phyloP scores from a whole-genome alignment of 2,113 vertebrate genomes.

The Indicator maculatus region DNA sequence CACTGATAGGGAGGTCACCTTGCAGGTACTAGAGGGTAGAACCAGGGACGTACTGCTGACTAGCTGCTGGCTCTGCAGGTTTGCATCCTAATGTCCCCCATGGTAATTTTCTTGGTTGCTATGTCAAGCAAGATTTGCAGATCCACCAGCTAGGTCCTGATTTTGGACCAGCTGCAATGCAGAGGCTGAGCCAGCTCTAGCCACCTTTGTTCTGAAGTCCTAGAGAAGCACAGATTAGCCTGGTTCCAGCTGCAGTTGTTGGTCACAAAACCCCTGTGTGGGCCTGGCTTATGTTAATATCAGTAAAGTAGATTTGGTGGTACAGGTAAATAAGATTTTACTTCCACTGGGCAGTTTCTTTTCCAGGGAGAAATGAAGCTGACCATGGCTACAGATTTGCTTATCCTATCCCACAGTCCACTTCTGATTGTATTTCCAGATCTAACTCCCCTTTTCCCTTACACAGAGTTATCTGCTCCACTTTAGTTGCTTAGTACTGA shows the following conservation, averaged over 20 bases:
- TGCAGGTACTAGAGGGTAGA: not conserved
- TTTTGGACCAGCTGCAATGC: slow-evolving; percentile 33
- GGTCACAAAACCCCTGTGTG: not conserved
- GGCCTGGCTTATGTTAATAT: not conserved
- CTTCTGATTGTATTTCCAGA: not conserved
- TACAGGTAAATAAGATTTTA: not conserved
- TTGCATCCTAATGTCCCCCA: slow-evolving; percentile 8
- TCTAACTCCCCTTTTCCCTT: not conserved
- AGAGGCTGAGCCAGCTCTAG: slow-evolving; percentile 4
- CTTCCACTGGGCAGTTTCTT: not conserved
- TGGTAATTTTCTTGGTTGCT: slow-evolving; percentile 19
- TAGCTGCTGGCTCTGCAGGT: slow-evolving; percentile 41
- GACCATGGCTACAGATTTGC: not conserved
- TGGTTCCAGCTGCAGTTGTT: not conserved
- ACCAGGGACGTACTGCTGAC: slow-evolving; percentile 17
- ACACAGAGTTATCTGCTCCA: not conserved
- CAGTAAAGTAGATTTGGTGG: not conserved
- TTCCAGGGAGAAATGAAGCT: not conserved
- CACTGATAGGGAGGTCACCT: slow-evolving; percentile 11
- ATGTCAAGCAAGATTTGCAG: slow-evolving; percentile 14
- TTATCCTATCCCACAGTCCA: not conserved
- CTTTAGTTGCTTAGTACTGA: not conserved
- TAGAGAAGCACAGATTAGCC: not conserved
- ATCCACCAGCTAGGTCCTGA: not conserved
- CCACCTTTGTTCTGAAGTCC: not conserved